Evolutionary conservation across 2,113 vertebrate genomes (phyloP), one percentile per base, ranked within the genome.

Genomic region (Vidua chalybeata): DNA sequence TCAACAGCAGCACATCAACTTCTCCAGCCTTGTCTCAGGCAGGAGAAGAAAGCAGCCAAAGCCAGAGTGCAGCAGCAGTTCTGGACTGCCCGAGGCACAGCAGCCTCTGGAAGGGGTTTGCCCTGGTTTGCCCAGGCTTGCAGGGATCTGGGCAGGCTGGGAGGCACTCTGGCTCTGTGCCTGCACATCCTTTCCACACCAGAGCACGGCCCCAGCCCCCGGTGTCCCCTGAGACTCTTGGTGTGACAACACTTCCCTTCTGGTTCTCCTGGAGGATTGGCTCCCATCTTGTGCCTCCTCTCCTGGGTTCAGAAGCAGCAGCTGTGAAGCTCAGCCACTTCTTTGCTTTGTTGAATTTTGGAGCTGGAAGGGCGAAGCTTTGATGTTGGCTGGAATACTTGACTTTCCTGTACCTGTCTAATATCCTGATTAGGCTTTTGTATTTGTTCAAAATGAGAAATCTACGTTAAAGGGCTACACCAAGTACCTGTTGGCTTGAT

Each of bases 361-460:
- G 75, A 95, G 67, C 78, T 37, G 16, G 75, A 17, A 39, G 88
- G 84, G 74, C 18, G 19, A 71, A 86, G 64, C 95, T 95, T 96
- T 96, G 92, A 92, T 94, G 92, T 74, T 92, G 82, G 83, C 74
- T 88, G 68, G 75, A 84, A 63, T 90, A 90, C 90, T 90, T 92
- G 92, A 84, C 82, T 91, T 93, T 93, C 90, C 85, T 72, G 82
- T 91, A 67, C 84, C 55, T 71, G 83, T 28, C 84, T 96, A 67
- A 90, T 67, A 33, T 48, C 14, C 14, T 75, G 82, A 93, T 91
- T 77, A 77, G 55, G 37, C 55, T 94, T 91, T 52, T 67, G 35
- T 83, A 62, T 67, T 69, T 71, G 67, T 90, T 94, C 87, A 93
- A 74, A 93, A 92, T 0, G 17, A 86, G 75, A 63, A 84, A 67